These are phyloP conservation scores for Elgaria multicarinata DNA, from an alignment of 2,113 vertebrate genomes.

Conservation along the genomic window DNA sequence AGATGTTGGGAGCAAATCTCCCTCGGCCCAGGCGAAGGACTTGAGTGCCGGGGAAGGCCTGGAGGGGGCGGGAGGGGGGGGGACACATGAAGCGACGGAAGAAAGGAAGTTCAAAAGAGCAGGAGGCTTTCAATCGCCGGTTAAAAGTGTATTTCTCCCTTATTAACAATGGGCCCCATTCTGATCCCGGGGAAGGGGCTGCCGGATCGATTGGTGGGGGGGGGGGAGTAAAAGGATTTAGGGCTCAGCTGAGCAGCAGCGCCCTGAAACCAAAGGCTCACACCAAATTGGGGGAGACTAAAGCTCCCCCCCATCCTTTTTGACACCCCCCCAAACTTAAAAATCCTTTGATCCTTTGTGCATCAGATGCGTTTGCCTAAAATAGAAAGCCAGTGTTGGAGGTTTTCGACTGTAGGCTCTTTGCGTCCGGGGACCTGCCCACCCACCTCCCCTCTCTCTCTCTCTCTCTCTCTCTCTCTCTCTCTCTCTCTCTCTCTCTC, in stretches of 20 bases:
- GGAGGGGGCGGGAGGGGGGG: conserved; percentile 52
- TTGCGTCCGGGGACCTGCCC: neutral
- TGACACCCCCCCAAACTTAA: neutral
- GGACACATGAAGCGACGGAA: conserved; percentile 17
- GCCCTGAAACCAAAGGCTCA: neutral
- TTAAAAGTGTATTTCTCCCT: conserved; percentile 77
- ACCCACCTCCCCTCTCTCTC: too few relatives aligned
- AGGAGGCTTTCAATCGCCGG: conserved; percentile 70
- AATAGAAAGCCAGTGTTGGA: too few relatives aligned
- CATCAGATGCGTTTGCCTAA: too few relatives aligned
- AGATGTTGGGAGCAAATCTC: conserved; percentile 73
- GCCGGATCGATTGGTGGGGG: conserved; percentile 14
- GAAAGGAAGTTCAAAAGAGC: conserved; percentile 79
- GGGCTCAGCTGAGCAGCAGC: conserved; percentile 2
- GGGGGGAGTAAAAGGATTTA: conserved; percentile 49
- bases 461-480: too few relatives aligned
- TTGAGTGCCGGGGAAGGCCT: conserved; percentile 41
- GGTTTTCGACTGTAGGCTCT: too few relatives aligned
- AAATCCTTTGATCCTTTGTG: neutral
- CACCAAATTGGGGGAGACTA: neutral
- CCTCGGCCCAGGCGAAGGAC: neutral
- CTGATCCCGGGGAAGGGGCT: conserved; percentile 47
- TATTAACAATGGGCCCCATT: conserved; percentile 78
- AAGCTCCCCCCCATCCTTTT: neutral
- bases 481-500: too few relatives aligned